Evolutionary conservation across 2,797 vertebrate genomes (phyloP).

Genomic region (Harpagifer antarcticus): DNA sequence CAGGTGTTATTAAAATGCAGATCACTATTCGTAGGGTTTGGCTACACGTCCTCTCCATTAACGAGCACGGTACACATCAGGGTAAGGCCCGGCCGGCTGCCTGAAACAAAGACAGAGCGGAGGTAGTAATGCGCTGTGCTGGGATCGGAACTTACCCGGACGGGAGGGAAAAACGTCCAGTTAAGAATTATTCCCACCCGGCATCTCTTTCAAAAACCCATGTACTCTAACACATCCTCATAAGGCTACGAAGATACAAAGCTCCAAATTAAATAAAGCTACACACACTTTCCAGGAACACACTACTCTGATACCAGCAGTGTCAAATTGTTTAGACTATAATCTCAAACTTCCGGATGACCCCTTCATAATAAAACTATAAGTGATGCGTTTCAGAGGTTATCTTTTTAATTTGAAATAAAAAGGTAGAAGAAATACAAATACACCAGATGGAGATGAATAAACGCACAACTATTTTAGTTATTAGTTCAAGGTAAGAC

Average conservation of each 20-base stretch:
- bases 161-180: slow-evolving; percentile 60
- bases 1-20: neutral
- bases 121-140: slow-evolving; percentile 52
- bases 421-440: neutral
- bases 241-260: neutral
- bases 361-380: slow-evolving; percentile 70
- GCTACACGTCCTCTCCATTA: slow-evolving; percentile 37
- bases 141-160: slow-evolving; percentile 75
- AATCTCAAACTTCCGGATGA: slow-evolving; percentile 51
- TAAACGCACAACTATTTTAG: neutral
- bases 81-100: slow-evolving; percentile 77
- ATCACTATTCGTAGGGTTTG: slow-evolving; percentile 50
- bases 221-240: neutral
- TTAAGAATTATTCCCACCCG: slow-evolving; percentile 53
- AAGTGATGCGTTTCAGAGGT: neutral
- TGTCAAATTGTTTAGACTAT: slow-evolving; percentile 37
- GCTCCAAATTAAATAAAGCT: slow-evolving; percentile 52
- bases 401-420: neutral
- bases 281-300: slow-evolving; percentile 68
- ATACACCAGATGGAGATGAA: neutral
- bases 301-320: slow-evolving; percentile 50
- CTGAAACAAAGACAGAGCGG: slow-evolving; percentile 81
- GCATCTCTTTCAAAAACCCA: slow-evolving; percentile 53
- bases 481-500: neutral
- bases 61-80: slow-evolving; percentile 26